Conservation (phyloP, 2,113 vertebrate species). For the Prinia subflava region DNA sequence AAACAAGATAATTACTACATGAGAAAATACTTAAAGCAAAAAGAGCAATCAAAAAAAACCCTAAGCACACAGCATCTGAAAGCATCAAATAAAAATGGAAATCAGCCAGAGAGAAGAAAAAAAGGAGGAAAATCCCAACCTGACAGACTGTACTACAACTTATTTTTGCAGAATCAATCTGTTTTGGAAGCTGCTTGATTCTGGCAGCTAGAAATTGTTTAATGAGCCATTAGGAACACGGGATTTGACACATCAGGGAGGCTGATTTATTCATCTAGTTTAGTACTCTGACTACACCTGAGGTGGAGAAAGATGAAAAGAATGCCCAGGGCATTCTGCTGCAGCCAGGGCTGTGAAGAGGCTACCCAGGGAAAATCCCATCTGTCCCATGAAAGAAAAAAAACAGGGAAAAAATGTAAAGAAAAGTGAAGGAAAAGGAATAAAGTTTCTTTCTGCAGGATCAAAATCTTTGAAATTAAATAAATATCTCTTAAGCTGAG, state of each 20-base stretch:
- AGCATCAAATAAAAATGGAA: background rate
- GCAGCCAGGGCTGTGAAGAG: background rate
- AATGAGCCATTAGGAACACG: constrained; percentile 9
- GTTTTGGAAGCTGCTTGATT: constrained; percentile 1
- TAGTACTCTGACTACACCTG: background rate
- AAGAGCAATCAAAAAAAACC: background rate
- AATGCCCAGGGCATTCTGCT: background rate
- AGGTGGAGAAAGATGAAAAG: background rate
- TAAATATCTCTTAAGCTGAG: background rate
- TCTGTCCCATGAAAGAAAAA: background rate
- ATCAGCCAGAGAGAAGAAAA: background rate
- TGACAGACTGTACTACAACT: background rate
- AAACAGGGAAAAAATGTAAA: accelerated
- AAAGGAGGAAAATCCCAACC: background rate
- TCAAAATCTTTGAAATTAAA: background rate
- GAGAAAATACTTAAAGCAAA: background rate
- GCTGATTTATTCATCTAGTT: background rate
- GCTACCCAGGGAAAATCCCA: background rate
- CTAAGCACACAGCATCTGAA: background rate
- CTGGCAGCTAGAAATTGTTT: constrained; percentile 9
- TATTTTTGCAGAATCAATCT: constrained; percentile 16
- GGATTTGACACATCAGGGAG: constrained; percentile 14
- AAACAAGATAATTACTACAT: background rate
- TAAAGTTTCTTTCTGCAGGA: background rate
- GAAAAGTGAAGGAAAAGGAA: background rate